These are phyloP conservation scores for Brachypteracias leptosomus DNA, from an alignment of 2,113 vertebrate species.

Conservation along the genomic window DNA sequence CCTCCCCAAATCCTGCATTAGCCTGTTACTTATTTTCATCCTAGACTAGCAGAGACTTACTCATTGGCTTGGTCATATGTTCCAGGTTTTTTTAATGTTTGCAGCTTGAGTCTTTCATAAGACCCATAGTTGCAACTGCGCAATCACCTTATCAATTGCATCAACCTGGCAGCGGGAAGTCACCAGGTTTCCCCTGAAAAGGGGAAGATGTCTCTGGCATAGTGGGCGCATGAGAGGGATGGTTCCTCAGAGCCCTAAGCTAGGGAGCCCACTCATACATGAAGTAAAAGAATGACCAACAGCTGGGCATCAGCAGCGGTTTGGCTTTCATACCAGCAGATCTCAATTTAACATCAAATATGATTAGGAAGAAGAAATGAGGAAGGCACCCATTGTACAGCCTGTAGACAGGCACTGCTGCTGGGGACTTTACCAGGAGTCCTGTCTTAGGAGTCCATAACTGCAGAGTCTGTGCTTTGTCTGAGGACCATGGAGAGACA, in stretches of 20 bases:
- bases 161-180: accelerated
- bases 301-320: not conserved
- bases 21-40: not conserved
- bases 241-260: not conserved
- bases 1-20: not conserved
- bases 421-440: not conserved
- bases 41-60: not conserved
- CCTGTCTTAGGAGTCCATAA: not conserved
- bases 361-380: not conserved
- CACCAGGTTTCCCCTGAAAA: not conserved
- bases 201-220: not conserved
- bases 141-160: not conserved
- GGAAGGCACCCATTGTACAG: not conserved
- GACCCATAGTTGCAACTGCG: not conserved
- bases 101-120: not conserved
- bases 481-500: not conserved
- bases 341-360: not conserved
- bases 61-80: not conserved
- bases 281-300: not conserved
- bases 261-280: not conserved
- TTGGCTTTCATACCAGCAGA: not conserved
- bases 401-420: not conserved
- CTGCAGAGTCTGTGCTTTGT: not conserved
- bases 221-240: not conserved
- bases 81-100: not conserved